Base-by-base conservation (phyloP, 2,113 vertebrate species). In the Macrotus californicus region DNA sequence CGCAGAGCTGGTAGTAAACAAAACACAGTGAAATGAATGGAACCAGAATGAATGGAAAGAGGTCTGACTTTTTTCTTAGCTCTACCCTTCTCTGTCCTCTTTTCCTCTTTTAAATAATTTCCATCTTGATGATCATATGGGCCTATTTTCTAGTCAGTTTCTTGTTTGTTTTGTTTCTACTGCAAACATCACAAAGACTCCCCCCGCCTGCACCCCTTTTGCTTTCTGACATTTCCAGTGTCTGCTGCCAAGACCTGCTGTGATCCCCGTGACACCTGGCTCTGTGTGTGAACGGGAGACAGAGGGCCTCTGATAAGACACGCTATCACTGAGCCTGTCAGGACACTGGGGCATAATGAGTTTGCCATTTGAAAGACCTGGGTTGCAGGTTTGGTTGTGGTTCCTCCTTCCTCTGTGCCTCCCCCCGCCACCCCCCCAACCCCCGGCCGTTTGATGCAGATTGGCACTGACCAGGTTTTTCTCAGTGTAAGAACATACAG, bases 361-460 rank as follows among this genome's bases (percentile, higher is more conserved):
- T 48, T 92, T 96, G 93, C 81, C 82, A 87, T 96, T 88, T 96
- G 87, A 96, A 89, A 97, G 89, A 39, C 50, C 59, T 0, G 3
- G 26, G 83, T 69, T 36, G 3, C 52, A 52, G n/a, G 19, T 64
- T 66, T n/a, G 9, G 14, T n/a, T 29, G 41, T 6, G 56, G 56
- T 7, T n/a, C 15, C 12, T 67, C 52, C 83, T 48, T 41, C 31
- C 22, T 19, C 50, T 0, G 1, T 22, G 22, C 83, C n/a, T 22
- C 29, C 21, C 5, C 8, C 64, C 0, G 0, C 81, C 21, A n/a
- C n/a, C n/a, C n/a, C n/a, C n/a, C n/a, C n/a, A n/a, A n/a, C n/a
- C n/a, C 5, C 8, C 64, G 0, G 0, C 81, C 21, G 11, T 59
- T 87, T 87, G 72, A 81, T 36, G 0, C 34, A 29, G 93, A 89